Conservation (phyloP, 2,113 vertebrate species). For the Notothenia coriiceps region DNA sequence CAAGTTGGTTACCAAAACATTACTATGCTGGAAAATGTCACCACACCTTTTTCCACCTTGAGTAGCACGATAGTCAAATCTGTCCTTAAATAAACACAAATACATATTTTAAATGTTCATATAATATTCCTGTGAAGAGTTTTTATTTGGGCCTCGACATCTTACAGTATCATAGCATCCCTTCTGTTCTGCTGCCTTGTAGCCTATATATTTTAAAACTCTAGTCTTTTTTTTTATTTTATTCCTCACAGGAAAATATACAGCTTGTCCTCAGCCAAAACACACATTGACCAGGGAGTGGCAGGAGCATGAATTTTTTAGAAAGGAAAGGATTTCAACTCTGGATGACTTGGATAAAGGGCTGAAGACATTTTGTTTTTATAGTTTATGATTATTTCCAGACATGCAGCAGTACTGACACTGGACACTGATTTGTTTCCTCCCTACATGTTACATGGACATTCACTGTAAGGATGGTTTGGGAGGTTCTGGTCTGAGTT, state of each 20-base stretch:
- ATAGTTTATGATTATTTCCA: slow-evolving; percentile 5
- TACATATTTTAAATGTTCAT: background rate
- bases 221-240: background rate
- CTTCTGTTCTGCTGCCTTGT: background rate
- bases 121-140: too few relatives aligned
- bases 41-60: background rate
- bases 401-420: background rate
- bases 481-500: background rate
- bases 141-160: background rate
- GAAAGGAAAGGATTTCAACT: slow-evolving; percentile 29
- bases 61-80: background rate
- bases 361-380: slow-evolving; percentile 22
- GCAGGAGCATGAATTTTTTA: slow-evolving; percentile 28
- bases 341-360: slow-evolving; percentile 18
- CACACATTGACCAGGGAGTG: slow-evolving; percentile 49
- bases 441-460: background rate
- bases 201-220: background rate
- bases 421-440: background rate
- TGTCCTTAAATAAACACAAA: background rate
- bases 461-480: background rate
- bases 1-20: background rate
- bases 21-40: background rate
- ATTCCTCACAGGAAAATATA: background rate
- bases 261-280: slow-evolving; percentile 36
- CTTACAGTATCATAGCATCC: background rate